phyloP scores from a whole-genome alignment of 2,888 invertebrate species.

The Mythimna ferrago region DNA sequence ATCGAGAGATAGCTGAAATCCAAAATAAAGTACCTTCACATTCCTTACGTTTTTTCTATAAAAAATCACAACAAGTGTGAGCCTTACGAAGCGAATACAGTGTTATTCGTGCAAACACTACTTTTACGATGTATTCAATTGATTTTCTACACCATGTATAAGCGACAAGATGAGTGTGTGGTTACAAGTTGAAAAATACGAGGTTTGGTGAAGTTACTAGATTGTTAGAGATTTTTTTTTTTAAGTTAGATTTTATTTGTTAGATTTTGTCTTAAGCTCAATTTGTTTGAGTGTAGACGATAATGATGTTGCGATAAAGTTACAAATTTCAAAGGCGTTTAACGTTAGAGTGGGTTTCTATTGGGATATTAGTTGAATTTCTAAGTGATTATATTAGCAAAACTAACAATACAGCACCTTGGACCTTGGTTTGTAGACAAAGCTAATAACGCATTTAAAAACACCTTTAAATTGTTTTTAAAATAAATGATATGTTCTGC shows the following conservation, averaged over 20 bases:
- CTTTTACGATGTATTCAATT: slow-evolving; percentile 55
- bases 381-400: too few relatives aligned
- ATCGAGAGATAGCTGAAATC: slow-evolving; percentile 26
- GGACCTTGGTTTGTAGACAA: too few relatives aligned
- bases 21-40: slow-evolving; percentile 22
- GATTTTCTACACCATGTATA: slow-evolving; percentile 71
- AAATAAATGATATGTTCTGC: too few relatives aligned
- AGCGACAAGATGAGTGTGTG: slow-evolving; percentile 35
- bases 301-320: too few relatives aligned
- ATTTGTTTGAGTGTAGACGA: too few relatives aligned
- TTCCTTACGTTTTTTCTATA: slow-evolving; percentile 23
- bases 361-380: too few relatives aligned
- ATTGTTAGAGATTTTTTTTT: not conserved
- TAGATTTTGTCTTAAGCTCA: too few relatives aligned
- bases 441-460: too few relatives aligned
- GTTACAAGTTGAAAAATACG: slow-evolving; percentile 15
- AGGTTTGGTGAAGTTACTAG: slow-evolving; percentile 37
- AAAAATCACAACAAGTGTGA: slow-evolving; percentile 60
- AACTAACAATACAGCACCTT: too few relatives aligned
- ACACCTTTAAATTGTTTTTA: too few relatives aligned
- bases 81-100: slow-evolving; percentile 42
- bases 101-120: slow-evolving; percentile 48
- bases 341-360: too few relatives aligned
- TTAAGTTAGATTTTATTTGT: not conserved
- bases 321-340: too few relatives aligned